These are phyloP conservation scores for Hassar affinis DNA, from an alignment of 2,113 vertebrate species.

Conservation along the genomic window DNA sequence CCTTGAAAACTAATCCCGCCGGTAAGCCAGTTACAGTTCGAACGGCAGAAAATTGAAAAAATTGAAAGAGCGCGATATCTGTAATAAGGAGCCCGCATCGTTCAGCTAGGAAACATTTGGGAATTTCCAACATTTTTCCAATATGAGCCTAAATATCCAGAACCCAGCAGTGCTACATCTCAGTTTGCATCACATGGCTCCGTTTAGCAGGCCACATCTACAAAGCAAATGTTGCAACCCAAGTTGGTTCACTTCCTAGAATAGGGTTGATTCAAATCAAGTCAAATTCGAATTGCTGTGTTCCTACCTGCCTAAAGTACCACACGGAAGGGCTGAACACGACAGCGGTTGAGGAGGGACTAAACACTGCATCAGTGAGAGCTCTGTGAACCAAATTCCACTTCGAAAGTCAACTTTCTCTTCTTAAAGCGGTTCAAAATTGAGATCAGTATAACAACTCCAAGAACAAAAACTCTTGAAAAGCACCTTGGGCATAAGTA, in stretches of 20 bases:
- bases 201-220: not conserved
- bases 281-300: not conserved
- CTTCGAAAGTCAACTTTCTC: not conserved
- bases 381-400: no score
- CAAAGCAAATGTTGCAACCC: not conserved
- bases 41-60: no score
- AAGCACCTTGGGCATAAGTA: not conserved
- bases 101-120: no score
- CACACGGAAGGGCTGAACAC: not conserved
- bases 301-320: not conserved
- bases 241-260: not conserved
- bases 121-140: no score
- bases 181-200: no score
- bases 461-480: not conserved
- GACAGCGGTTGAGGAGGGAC: not conserved
- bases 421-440: not conserved
- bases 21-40: no score
- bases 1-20: no score
- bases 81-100: no score
- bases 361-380: not conserved
- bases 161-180: no score
- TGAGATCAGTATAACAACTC: not conserved
- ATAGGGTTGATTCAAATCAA: conserved; percentile 15
- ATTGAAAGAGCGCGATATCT: no score
- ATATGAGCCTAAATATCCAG: not conserved